Evolutionary conservation across 2,888 invertebrate genomes (phyloP).

Genomic region (Liopterus haemorrhoidalis): DNA sequence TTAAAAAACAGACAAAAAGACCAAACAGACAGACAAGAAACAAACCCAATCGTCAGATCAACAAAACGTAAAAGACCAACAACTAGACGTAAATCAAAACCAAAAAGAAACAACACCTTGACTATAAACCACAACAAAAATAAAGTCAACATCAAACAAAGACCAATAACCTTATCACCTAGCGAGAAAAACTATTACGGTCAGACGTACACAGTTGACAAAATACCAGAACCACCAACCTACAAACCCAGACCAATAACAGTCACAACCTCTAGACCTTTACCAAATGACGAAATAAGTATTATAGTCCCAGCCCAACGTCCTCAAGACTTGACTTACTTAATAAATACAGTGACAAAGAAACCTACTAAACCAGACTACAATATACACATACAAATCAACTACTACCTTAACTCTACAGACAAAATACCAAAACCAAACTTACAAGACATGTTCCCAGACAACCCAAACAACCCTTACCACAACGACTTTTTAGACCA

Average conservation of each 20-base stretch:
- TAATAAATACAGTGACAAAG: slow-evolving; percentile 19
- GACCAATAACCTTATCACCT: slow-evolving; percentile 14
- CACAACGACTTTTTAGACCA: too few species aligned
- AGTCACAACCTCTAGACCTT: too few species aligned
- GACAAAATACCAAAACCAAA: slow-evolving; percentile 11
- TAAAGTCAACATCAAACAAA: slow-evolving; percentile 4
- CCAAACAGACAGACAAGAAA: background rate
- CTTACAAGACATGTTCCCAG: too few species aligned
- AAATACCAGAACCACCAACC: too few species aligned
- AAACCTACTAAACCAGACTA: slow-evolving; percentile 21
- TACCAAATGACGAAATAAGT: too few species aligned
- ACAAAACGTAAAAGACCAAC: slow-evolving; percentile 17
- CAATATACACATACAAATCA: slow-evolving; percentile 22
- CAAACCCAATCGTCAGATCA: slow-evolving; percentile 5
- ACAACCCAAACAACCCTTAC: too few species aligned
- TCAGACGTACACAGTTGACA: too few species aligned
- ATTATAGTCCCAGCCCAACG: too few species aligned
- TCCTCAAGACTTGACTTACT: slow-evolving; percentile 13
- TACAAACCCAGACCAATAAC: too few species aligned
- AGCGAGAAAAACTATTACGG: too few species aligned
- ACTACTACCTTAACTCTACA: slow-evolving; percentile 22
- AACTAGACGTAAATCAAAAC: slow-evolving; percentile 12
- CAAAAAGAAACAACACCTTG: slow-evolving; percentile 6
- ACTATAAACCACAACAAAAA: too few species aligned
- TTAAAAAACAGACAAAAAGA: slow-evolving; percentile 8